A percentile compares a stretch with the other conserved stretches of the same genome.
phyloP scores from a whole-genome alignment of 2,797 vertebrate species.

The Rhinatrema bivittatum region DNA sequence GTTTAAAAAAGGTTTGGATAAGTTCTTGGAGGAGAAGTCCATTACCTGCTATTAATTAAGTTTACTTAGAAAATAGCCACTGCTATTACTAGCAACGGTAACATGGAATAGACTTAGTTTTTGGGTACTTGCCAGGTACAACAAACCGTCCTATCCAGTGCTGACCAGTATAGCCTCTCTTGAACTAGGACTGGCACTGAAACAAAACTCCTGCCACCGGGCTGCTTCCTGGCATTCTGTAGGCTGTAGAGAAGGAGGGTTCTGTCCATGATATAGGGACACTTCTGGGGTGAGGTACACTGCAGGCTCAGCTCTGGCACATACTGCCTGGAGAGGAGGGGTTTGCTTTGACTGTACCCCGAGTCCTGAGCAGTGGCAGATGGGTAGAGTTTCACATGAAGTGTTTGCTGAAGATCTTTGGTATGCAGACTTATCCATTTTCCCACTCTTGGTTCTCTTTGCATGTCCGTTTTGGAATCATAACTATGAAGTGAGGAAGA shows the following conservation, averaged over 20 bases:
- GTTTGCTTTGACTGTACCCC: conserved; percentile 4
- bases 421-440: conserved; percentile 43
- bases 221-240: conserved; percentile 21
- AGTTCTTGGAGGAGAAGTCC: too few species aligned
- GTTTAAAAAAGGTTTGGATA: too few species aligned
- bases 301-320: conserved; percentile 7
- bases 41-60: too few species aligned
- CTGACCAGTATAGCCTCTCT: background rate
- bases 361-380: background rate
- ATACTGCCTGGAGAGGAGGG: background rate
- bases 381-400: background rate
- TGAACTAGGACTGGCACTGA: too few species aligned
- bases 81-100: too few species aligned
- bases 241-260: conserved; percentile 6
- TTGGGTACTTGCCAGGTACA: too few species aligned
- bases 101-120: too few species aligned
- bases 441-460: conserved; percentile 73
- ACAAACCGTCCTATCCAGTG: background rate
- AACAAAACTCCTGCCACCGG: background rate
- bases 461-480: conserved; percentile 91
- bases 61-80: too few species aligned
- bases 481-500: conserved; percentile 57
- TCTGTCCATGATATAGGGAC: conserved; percentile 1
- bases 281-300: background rate
- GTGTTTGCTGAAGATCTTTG: background rate